Base-by-base conservation (phyloP, 2,797 vertebrate species). In the Chelidonichthys spinosus region DNA sequence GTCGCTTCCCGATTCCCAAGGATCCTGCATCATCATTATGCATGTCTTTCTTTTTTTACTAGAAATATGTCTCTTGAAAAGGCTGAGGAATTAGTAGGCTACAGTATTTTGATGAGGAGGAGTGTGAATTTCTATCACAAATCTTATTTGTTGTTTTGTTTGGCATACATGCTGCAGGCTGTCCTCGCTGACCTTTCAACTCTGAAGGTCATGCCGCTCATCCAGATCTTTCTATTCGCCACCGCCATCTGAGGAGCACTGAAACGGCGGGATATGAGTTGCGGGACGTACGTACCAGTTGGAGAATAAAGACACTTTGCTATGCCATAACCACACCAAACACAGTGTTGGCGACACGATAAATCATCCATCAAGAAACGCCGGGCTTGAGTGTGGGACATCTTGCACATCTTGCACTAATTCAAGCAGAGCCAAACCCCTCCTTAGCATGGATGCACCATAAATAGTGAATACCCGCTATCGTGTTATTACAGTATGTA, bases 181-280 rank as follows among this genome's bases (percentile, higher is more conserved):
- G 98, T 99, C 86, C 97, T 99, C 83, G 98, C 98, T 72, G 98
- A 99, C 86, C 97, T 99, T 85, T 99, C 98, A 9, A 99, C 98
- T 58, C 93, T 99, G 86, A 98, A 98, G 95, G 98, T 99, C 85
- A 97, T 99, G 94, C 98, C 98, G 52, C 97, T 99, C 92, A 97
- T 99, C 92, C 98, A 99, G 85, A 97, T 99, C 93, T 98, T 99
- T 90, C 93, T 99, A 33, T 99, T 98, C 72, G 97, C 97, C 74
- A 97, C 96, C 60, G 89, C 95, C 84, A 94, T 96, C 90, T 99
- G 94, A 97, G 91, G 75, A 66, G 63, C 6, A 1, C 1, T 18
- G 49, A 53, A 25, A 43, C 42, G 6, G 6, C 43, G 8, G 46
- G 7, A 54, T 25, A 8, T 2, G 14, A 68, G 62, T 37, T 0